These are phyloP conservation scores for Syngnathus floridae DNA, from an alignment of 2,113 vertebrate species.

Conservation along the genomic window DNA sequence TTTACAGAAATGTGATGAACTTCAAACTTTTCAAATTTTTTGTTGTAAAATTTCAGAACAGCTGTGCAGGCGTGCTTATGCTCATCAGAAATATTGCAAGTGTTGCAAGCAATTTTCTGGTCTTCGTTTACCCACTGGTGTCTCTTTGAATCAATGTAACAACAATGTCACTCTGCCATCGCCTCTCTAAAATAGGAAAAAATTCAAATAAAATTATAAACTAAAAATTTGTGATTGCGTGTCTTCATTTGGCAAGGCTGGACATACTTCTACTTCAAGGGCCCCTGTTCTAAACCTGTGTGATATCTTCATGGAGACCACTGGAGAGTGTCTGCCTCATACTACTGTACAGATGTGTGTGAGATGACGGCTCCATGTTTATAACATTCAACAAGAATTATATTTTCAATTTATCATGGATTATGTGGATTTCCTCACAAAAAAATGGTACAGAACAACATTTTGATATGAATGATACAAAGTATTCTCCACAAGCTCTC, in stretches of 20 bases:
- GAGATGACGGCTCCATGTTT: background rate
- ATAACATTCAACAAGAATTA: background rate
- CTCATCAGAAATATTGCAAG: slow-evolving; percentile 2
- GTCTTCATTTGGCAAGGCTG: slow-evolving; percentile 42
- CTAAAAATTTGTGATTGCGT: slow-evolving; percentile 26
- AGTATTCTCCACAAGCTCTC: no score
- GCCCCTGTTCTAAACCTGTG: slow-evolving; percentile 21
- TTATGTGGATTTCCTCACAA: background rate
- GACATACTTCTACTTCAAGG: slow-evolving; percentile 36
- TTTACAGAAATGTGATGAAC: slow-evolving; percentile 28
- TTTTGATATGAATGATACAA: no score
- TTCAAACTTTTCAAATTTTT: slow-evolving; percentile 7
- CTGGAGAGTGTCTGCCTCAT: background rate
- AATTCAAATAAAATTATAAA: background rate
- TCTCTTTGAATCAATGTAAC: slow-evolving; percentile 27
- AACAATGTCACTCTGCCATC: slow-evolving; percentile 46
- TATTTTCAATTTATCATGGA: background rate
- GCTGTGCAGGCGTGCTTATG: slow-evolving; percentile 4
- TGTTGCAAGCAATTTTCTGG: slow-evolving; percentile 16
- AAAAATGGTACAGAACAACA: background rate
- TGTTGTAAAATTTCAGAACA: slow-evolving; percentile 16
- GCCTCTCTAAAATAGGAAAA: slow-evolving; percentile 38
- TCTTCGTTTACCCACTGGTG: slow-evolving; percentile 21
- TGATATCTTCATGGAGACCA: slow-evolving; percentile 21
- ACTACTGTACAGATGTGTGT: background rate